phyloP scores from a whole-genome alignment of 2,113 vertebrate species.

The Conger conger region DNA sequence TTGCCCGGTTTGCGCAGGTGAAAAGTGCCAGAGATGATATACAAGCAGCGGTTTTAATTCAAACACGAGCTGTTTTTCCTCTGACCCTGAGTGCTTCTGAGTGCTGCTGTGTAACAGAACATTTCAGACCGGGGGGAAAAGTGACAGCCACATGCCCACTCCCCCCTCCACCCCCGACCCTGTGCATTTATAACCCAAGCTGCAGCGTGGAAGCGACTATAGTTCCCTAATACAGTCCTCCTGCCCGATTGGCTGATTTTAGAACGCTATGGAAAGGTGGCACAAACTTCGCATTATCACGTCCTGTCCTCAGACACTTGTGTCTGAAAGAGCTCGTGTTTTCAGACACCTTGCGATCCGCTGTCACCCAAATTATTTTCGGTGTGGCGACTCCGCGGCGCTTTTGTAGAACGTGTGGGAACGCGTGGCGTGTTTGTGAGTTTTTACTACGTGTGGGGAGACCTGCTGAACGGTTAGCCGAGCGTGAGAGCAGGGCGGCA shows the following conservation, averaged over 20 bases:
- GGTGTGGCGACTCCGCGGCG: constrained; percentile 28
- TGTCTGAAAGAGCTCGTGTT: neutral
- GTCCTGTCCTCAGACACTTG: too few relatives aligned
- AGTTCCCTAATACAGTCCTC: constrained; percentile 46
- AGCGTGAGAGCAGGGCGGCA: constrained; percentile 49
- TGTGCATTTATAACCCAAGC: constrained; percentile 43
- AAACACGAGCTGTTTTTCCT: constrained; percentile 66
- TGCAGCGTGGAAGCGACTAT: constrained; percentile 56
- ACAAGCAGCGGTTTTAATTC: constrained; percentile 74
- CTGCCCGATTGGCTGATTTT: constrained; percentile 49
- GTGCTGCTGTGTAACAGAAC: constrained; percentile 51
- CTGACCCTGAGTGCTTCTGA: constrained; percentile 50
- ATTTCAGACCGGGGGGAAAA: constrained; percentile 59
- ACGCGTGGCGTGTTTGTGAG: neutral
- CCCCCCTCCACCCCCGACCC: constrained; percentile 41
- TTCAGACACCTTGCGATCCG: neutral
- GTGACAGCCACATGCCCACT: constrained; percentile 44
- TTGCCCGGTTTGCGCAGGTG: constrained; percentile 76
- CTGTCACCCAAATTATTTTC: neutral
- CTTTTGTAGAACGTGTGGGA: neutral
- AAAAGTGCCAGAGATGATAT: constrained; percentile 74
- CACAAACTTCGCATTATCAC: constrained; percentile 43
- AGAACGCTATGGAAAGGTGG: constrained; percentile 45
- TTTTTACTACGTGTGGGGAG: neutral
- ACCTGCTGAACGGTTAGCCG: constrained; percentile 42